Evolutionary conservation across 1,140 invertebrate species (phyloP).

Genomic region (Tetragonula clypearis): DNA sequence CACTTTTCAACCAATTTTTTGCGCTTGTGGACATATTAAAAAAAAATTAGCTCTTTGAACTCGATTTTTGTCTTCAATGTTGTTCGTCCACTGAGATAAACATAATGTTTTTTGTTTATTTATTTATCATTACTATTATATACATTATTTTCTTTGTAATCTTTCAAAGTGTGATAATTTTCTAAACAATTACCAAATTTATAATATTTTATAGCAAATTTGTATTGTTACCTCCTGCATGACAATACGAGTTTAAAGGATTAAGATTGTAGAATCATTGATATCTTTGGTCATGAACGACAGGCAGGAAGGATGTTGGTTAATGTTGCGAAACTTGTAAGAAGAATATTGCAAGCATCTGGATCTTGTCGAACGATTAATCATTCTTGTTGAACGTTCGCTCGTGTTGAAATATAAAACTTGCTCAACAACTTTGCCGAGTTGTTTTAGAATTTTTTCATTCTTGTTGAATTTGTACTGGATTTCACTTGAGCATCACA

Average conservation of each 20-base stretch:
- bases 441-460: background rate
- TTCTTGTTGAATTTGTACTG: background rate
- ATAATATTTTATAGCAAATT: too few species aligned
- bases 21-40: background rate
- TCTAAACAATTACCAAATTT: too few species aligned
- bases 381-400: background rate
- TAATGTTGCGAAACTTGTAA: background rate
- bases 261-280: background rate
- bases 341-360: background rate
- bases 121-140: too few species aligned
- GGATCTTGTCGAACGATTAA: background rate
- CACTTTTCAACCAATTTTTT: background rate
- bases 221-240: too few species aligned
- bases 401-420: background rate
- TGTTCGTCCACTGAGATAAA: too few species aligned
- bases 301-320: background rate
- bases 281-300: background rate
- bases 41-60: too few species aligned
- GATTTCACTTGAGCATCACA: background rate
- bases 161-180: too few species aligned
- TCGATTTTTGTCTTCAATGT: too few species aligned
- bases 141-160: too few species aligned
- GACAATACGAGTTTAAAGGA: background rate
- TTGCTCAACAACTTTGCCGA: background rate
- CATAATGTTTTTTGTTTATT: too few species aligned